phyloP scores from a whole-genome alignment of 2,113 vertebrate genomes.

The Forbesichthys agassizii region DNA sequence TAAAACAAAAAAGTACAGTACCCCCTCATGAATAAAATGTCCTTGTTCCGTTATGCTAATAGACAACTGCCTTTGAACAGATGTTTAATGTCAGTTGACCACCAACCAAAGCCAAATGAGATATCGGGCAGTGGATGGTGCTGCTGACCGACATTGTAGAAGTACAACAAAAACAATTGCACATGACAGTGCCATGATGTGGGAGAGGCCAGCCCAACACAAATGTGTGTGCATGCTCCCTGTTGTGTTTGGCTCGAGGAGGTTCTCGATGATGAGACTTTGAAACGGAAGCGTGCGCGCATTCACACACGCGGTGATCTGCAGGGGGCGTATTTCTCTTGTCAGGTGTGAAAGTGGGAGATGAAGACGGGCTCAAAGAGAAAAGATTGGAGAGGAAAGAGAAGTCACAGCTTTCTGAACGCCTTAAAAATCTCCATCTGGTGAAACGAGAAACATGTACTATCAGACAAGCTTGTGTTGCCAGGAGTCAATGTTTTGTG shows the following conservation, averaged over 20 bases:
- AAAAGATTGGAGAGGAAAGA: conserved; percentile 18
- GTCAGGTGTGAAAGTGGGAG: conserved; percentile 4
- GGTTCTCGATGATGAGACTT: conserved; percentile 7
- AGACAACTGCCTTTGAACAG: not conserved
- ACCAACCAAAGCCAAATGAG: not conserved
- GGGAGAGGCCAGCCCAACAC: conserved; percentile 10
- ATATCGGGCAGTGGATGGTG: too few relatives aligned
- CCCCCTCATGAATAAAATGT: not conserved
- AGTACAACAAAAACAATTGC: not conserved
- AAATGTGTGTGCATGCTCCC: not conserved
- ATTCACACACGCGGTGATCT: conserved; percentile 14
- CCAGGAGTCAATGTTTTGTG: not conserved
- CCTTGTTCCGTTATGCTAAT: not conserved
- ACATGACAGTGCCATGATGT: not conserved
- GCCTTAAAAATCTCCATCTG: not conserved
- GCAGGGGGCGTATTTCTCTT: not conserved
- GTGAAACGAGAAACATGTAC: not conserved
- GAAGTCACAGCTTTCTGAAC: conserved; percentile 13
- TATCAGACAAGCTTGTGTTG: not conserved
- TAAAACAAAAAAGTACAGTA: not conserved
- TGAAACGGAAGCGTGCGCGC: not conserved
- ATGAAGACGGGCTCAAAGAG: conserved; percentile 14
- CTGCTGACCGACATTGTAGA: too few relatives aligned
- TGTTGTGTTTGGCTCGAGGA: not conserved
- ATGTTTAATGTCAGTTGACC: conserved; percentile 10